A percentile compares a stretch with the other conserved stretches of the same genome.
These are phyloP conservation scores for Willowsia nigromaculata DNA, from an alignment of 2,888 invertebrate genomes.

Conservation along the genomic window DNA sequence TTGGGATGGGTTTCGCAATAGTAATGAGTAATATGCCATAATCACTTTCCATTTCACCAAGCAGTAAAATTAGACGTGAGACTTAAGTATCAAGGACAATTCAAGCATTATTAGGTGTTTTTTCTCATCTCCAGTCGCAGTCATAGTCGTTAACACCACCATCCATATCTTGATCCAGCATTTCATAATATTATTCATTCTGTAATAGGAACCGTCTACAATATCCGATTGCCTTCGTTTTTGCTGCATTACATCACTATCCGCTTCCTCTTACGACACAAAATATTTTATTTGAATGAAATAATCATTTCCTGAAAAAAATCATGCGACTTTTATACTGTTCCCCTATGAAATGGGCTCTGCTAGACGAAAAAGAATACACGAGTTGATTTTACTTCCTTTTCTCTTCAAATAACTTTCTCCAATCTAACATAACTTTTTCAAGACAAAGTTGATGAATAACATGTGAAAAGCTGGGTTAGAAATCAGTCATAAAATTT, in stretches of 20 bases:
- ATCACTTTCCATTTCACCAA: too few species aligned
- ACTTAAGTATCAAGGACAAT: too few species aligned
- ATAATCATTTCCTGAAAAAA: not conserved
- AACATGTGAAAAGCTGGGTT: not conserved
- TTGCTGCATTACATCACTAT: not conserved
- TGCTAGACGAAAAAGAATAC: not conserved
- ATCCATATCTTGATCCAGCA: not conserved
- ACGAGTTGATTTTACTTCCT: not conserved
- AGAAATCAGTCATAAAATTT: too few species aligned
- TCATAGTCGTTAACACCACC: not conserved
- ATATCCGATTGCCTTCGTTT: not conserved
- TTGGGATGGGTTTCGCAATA: too few species aligned
- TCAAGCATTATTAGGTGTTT: too few species aligned
- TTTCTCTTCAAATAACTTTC: too few species aligned
- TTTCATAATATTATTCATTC: not conserved
- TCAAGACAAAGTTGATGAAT: not conserved
- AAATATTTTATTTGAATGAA: not conserved
- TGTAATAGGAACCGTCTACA: not conserved
- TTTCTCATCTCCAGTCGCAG: too few species aligned
- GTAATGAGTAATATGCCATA: too few species aligned
- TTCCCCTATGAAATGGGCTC: not conserved
- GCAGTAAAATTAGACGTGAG: too few species aligned
- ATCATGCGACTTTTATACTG: not conserved
- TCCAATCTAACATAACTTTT: not conserved
- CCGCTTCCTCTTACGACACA: not conserved